Conservation (phyloP, 2,888 invertebrate species). For the Formica aserva region DNA sequence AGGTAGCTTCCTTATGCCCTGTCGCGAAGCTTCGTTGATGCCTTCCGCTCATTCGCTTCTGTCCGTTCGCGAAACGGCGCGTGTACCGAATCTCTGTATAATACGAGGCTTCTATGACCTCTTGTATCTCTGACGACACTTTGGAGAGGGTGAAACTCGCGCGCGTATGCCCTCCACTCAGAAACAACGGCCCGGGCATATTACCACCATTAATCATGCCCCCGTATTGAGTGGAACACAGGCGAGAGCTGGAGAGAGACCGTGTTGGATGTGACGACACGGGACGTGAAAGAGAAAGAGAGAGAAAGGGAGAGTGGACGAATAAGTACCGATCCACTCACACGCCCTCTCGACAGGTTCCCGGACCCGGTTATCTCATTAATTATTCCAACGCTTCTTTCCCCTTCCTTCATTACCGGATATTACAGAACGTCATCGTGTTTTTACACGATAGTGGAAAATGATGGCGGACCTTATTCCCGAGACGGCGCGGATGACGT, state of each 20-base stretch:
- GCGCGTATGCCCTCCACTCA: constrained; percentile 61
- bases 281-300: not conserved
- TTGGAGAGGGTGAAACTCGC: constrained; percentile 5
- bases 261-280: not conserved
- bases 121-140: constrained; percentile 25
- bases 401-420: constrained; percentile 37
- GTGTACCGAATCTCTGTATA: not conserved
- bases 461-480: constrained; percentile 50
- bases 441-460: constrained; percentile 38
- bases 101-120: constrained; percentile 14
- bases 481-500: constrained; percentile 32
- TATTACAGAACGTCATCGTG: constrained; percentile 32
- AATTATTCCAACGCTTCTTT: constrained; percentile 54
- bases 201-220: constrained; percentile 81
- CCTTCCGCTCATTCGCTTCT: not conserved
- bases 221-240: constrained; percentile 77
- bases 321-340: constrained; percentile 67
- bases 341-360: constrained; percentile 29
- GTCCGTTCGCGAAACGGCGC: constrained; percentile 9
- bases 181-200: constrained; percentile 79
- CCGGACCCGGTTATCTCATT: constrained; percentile 50
- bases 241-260: constrained; percentile 56
- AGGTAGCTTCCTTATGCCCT: constrained; percentile 17
- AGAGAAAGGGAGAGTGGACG: constrained; percentile 43
- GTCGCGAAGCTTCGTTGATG: not conserved